These are phyloP conservation scores for Campodea augens DNA, from an alignment of 1,140 invertebrate species.

Conservation along the genomic window DNA sequence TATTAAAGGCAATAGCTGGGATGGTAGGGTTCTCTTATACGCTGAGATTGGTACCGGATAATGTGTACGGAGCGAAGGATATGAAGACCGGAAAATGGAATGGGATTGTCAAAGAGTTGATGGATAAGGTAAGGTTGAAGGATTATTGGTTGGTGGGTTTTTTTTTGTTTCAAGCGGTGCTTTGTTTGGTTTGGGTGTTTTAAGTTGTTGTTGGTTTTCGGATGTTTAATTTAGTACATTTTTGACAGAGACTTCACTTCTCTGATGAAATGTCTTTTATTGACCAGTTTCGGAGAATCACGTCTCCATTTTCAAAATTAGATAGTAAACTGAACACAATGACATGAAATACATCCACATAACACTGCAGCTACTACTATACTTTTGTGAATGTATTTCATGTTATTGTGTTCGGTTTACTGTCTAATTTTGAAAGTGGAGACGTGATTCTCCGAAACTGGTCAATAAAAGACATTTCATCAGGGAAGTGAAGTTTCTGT, in stretches of 20 bases:
- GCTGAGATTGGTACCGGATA: conserved; percentile 51
- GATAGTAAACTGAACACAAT: too few relatives aligned
- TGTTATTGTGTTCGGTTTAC: too few relatives aligned
- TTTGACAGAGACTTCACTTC: conserved; percentile 1
- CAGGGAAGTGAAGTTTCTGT: too few relatives aligned
- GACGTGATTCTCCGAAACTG: too few relatives aligned
- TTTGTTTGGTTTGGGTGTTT: conserved; percentile 12
- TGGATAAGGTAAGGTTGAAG: conserved; percentile 36
- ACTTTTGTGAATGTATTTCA: too few relatives aligned
- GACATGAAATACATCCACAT: too few relatives aligned
- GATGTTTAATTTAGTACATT: background rate
- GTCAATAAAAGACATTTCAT: too few relatives aligned
- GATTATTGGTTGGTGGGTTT: conserved; percentile 8
- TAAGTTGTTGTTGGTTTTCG: background rate
- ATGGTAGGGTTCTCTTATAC: conserved; percentile 57
- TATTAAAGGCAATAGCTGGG: conserved; percentile 45
- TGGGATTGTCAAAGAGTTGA: conserved; percentile 61
- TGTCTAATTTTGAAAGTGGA: too few relatives aligned
- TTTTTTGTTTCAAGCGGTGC: conserved; percentile 9
- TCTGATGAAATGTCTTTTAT: too few relatives aligned
- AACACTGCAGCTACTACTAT: too few relatives aligned
- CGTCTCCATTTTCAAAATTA: too few relatives aligned
- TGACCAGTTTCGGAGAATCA: too few relatives aligned
- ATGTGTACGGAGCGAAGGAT: conserved; percentile 52
- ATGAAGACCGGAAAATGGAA: conserved; percentile 54